phyloP scores from a whole-genome alignment of 2,797 vertebrate genomes.

The Lepus oiostolus region DNA sequence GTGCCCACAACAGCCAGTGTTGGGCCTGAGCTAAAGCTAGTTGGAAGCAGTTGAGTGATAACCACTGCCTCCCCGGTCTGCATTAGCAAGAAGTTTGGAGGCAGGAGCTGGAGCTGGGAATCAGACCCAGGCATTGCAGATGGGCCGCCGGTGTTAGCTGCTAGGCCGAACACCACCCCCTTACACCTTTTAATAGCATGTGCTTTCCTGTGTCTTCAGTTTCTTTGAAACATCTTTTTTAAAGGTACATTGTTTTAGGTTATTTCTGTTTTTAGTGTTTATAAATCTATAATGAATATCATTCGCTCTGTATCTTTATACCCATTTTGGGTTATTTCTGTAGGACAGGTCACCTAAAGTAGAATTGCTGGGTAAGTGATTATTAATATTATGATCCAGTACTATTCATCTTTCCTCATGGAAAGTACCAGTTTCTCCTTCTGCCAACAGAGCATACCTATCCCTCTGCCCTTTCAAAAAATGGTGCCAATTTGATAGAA shows the following conservation, averaged over 20 bases:
- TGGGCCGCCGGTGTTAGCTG: too few relatives aligned
- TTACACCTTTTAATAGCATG: too few relatives aligned
- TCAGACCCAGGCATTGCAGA: too few relatives aligned
- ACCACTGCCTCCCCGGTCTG: too few relatives aligned
- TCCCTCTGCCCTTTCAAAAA: neutral
- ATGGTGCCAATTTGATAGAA: neutral
- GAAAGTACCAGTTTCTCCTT: neutral
- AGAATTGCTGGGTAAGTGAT: neutral
- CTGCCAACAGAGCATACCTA: neutral
- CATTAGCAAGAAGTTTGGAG: too few relatives aligned
- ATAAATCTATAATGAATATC: neutral
- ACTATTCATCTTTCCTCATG: neutral
- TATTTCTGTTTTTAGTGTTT: neutral
- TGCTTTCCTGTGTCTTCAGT: neutral
- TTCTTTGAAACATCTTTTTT: constrained; percentile 35
- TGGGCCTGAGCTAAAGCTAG: too few relatives aligned
- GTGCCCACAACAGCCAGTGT: too few relatives aligned
- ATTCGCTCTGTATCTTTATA: neutral
- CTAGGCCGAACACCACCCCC: too few relatives aligned
- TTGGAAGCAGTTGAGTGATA: too few relatives aligned
- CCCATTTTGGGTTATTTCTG: constrained; percentile 20
- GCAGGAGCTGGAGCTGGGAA: too few relatives aligned
- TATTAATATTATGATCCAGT: neutral
- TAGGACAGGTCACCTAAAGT: neutral
- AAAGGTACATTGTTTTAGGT: neutral